Conservation (phyloP, 2,113 vertebrate genomes). For the Atractosteus spatula region DNA sequence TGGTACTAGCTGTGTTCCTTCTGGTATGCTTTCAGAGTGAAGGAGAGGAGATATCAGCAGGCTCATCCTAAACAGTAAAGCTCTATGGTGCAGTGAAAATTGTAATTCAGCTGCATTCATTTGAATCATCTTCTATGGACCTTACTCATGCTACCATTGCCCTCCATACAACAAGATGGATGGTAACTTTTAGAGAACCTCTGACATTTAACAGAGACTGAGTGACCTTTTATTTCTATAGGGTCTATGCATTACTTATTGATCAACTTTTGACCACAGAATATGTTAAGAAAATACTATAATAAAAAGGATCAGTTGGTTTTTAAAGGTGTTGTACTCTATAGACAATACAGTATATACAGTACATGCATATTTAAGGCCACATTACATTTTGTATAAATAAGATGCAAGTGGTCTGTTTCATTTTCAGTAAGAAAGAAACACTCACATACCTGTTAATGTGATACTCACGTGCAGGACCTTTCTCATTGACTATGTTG, state of each 20-base stretch:
- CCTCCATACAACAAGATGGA: slow-evolving; percentile 46
- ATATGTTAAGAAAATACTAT: slow-evolving; percentile 4
- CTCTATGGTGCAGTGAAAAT: too few relatives aligned
- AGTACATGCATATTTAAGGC: too few relatives aligned
- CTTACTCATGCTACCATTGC: slow-evolving; percentile 3
- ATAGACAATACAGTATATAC: too few relatives aligned
- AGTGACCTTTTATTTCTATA: slow-evolving; percentile 47
- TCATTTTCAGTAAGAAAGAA: too few relatives aligned
- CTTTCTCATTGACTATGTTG: too few relatives aligned
- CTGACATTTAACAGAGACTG: slow-evolving; percentile 38
- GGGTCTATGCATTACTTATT: slow-evolving; percentile 46
- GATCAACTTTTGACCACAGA: slow-evolving; percentile 39
- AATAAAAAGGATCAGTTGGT: not conserved
- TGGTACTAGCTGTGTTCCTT: too few relatives aligned
- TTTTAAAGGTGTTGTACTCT: too few relatives aligned
- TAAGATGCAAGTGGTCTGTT: too few relatives aligned
- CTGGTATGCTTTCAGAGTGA: not conserved
- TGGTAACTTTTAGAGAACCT: slow-evolving; percentile 47
- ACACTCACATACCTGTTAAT: too few relatives aligned
- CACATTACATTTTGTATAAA: too few relatives aligned
- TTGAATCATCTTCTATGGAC: slow-evolving; percentile 11
- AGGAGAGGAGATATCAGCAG: slow-evolving; percentile 16
- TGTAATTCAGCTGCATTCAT: not conserved
- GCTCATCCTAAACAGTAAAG: not conserved
- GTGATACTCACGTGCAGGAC: too few relatives aligned